Conservation (phyloP, 2,113 vertebrate species). For the Saccopteryx bilineata region DNA sequence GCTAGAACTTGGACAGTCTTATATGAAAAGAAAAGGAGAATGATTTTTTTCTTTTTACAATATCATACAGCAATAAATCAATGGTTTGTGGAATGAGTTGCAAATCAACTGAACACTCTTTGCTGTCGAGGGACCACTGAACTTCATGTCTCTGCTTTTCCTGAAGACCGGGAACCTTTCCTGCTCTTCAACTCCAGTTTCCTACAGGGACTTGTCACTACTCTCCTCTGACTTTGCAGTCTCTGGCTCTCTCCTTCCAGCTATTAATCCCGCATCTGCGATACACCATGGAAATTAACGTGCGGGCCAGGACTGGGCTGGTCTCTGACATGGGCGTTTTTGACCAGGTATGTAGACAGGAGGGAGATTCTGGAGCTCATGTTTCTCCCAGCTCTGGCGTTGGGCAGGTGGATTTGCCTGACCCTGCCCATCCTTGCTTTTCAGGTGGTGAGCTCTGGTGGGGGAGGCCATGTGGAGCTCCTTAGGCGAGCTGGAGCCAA, state of each 20-base stretch:
- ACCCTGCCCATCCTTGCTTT: not conserved
- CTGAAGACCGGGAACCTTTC: not conserved
- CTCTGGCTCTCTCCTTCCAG: not conserved
- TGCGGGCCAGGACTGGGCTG: slow-evolving; percentile 75
- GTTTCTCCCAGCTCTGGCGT: not conserved
- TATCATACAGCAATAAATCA: not conserved
- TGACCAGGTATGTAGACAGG: slow-evolving; percentile 68
- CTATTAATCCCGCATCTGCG: slow-evolving; percentile 78
- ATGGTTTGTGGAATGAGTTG: not conserved
- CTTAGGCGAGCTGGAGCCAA: not conserved
- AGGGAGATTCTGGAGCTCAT: not conserved
- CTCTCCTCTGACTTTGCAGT: not conserved
- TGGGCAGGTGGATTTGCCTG: not conserved
- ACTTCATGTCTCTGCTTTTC: not conserved
- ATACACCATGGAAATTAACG: slow-evolving; percentile 83
- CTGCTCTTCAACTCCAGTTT: not conserved
- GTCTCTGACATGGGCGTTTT: slow-evolving; percentile 72
- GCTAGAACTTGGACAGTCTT: not conserved
- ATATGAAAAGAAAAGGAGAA: not conserved
- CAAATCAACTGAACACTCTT: not conserved
- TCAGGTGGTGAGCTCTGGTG: slow-evolving; percentile 70
- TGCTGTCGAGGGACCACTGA: not conserved
- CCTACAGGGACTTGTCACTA: not conserved
- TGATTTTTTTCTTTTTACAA: not conserved
- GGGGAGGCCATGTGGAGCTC: slow-evolving; percentile 63